phyloP scores from a whole-genome alignment of 2,113 vertebrate species.

The Donacobius atricapilla region DNA sequence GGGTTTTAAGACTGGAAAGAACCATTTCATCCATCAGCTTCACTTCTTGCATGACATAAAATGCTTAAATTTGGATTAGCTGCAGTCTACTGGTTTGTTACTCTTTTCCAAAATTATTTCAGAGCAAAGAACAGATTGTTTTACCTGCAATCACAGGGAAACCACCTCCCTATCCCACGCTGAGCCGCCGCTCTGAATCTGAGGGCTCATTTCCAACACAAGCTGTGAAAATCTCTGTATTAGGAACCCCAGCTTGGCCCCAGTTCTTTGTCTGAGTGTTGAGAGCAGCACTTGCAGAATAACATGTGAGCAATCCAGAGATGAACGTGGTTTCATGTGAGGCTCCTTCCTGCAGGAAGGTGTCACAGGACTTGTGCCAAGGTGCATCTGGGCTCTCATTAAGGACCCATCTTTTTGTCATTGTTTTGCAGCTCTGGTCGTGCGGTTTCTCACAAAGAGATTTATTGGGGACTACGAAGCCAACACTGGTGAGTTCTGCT shows the following conservation, averaged over 20 bases:
- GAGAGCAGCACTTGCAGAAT: background rate
- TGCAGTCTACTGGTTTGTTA: background rate
- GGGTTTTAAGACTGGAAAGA: background rate
- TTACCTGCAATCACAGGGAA: background rate
- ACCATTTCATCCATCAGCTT: background rate
- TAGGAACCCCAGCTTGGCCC: background rate
- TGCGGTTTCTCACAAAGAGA: constrained; percentile 89
- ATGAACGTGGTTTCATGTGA: background rate
- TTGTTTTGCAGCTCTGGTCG: constrained; percentile 82
- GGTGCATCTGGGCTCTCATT: background rate
- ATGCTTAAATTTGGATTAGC: background rate
- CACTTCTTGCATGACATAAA: background rate
- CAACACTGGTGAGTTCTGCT: constrained; percentile 83
- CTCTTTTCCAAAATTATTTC: background rate
- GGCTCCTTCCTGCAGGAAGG: background rate
- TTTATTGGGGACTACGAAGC: constrained; percentile 95
- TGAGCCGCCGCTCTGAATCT: background rate
- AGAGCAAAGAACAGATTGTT: background rate
- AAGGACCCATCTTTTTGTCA: background rate
- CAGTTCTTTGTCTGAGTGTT: background rate
- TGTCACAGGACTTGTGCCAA: background rate
- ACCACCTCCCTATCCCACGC: background rate
- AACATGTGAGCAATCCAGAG: background rate
- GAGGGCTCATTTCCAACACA: background rate
- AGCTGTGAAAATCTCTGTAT: background rate